A percentile compares a stretch with the other conserved stretches of the same genome.
These are phyloP conservation scores for Drosophila sordidapex DNA, from an alignment of 2,888 invertebrate genomes.

Conservation along the genomic window DNA sequence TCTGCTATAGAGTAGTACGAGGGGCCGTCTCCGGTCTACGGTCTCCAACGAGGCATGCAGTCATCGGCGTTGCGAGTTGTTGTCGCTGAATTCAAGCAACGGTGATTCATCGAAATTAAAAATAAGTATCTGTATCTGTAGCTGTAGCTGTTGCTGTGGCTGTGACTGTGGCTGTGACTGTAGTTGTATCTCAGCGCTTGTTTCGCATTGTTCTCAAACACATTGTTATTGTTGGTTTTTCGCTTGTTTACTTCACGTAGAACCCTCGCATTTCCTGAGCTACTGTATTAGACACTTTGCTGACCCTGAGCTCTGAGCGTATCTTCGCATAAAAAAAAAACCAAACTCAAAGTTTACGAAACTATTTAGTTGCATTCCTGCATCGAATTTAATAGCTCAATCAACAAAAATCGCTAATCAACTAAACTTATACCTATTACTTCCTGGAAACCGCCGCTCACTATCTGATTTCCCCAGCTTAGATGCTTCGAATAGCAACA, in stretches of 20 bases:
- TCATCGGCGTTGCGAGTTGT: constrained; percentile 52
- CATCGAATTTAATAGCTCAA: constrained; percentile 39
- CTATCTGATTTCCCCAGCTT: constrained; percentile 31
- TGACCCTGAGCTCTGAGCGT: constrained; percentile 42
- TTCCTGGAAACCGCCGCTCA: constrained; percentile 46
- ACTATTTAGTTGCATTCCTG: constrained; percentile 43
- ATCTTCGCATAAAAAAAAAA: constrained; percentile 1
- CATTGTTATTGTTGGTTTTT: constrained; percentile 13
- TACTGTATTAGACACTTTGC: constrained; percentile 34
- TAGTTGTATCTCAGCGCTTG: constrained; percentile 10
- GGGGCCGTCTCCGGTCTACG: constrained; percentile 34
- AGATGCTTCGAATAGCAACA: neutral
- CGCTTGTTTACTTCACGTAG: constrained; percentile 21
- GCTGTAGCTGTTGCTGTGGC: constrained; percentile 51
- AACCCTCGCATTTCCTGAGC: constrained; percentile 57
- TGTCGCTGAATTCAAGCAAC: constrained; percentile 58
- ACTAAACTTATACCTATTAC: constrained; percentile 10
- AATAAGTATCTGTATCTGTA: constrained; percentile 63
- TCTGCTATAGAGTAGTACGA: constrained; percentile 11
- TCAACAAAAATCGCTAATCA: constrained; percentile 36
- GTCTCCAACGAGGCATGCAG: constrained; percentile 77
- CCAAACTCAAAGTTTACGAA: constrained; percentile 22
- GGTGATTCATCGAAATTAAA: constrained; percentile 81
- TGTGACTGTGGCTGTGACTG: constrained; percentile 14
- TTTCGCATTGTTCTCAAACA: constrained; percentile 13